These are phyloP conservation scores for Drosophila anceps DNA, from an alignment of 2,888 invertebrate genomes.

Conservation along the genomic window DNA sequence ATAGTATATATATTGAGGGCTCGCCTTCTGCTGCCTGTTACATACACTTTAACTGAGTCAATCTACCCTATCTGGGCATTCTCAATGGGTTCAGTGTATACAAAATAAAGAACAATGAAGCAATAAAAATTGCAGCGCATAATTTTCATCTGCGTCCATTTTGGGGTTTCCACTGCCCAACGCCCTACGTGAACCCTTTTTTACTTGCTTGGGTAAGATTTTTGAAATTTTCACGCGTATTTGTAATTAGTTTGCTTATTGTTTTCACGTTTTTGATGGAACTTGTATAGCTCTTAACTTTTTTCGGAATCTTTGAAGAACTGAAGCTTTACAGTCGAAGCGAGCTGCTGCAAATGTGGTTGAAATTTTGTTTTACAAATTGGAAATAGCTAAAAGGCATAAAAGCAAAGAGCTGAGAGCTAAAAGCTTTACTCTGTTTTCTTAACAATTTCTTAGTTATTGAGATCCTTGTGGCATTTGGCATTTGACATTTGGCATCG, in stretches of 20 bases:
- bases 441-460: not conserved
- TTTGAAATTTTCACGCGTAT: constrained; percentile 75
- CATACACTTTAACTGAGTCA: not conserved
- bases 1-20: not conserved
- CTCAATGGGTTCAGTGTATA: not conserved
- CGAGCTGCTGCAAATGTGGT: not conserved
- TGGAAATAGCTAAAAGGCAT: not conserved
- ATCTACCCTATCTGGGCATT: not conserved
- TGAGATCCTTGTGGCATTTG: constrained; percentile 4
- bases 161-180: constrained; percentile 30
- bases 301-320: not conserved
- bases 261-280: constrained; percentile 44
- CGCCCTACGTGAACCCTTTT: constrained; percentile 63
- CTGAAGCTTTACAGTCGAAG: not conserved
- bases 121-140: constrained; percentile 82
- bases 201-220: constrained; percentile 37
- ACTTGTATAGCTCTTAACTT: constrained; percentile 11
- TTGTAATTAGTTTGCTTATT: constrained; percentile 77
- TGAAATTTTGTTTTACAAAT: constrained; percentile 4
- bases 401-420: not conserved
- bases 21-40: not conserved
- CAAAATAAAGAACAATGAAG: constrained; percentile 74
- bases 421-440: not conserved
- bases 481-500: not conserved
- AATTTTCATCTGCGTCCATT: constrained; percentile 69